Evolutionary conservation across 2,113 vertebrate species (phyloP).

Genomic region (Apodemus sylvaticus): DNA sequence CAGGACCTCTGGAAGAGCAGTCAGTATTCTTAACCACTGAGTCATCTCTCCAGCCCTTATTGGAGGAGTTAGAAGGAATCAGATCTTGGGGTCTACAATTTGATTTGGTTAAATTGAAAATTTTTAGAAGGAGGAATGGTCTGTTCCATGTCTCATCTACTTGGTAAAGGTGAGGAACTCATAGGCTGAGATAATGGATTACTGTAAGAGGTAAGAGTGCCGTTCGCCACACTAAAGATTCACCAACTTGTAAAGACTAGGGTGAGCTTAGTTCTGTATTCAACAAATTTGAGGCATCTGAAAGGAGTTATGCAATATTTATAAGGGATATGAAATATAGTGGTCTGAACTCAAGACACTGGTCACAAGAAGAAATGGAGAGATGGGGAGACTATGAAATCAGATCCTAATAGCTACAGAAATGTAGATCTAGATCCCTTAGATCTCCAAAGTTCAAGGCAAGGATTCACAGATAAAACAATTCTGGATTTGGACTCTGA

Average conservation of each 20-base stretch:
- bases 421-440: neutral
- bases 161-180: neutral
- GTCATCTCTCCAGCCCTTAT: no score
- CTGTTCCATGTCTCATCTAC: neutral
- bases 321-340: neutral
- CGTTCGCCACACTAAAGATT: neutral
- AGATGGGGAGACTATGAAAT: neutral
- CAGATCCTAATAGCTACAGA: neutral
- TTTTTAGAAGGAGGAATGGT: neutral
- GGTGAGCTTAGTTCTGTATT: neutral
- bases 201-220: neutral
- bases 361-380: neutral
- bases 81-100: neutral
- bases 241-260: neutral
- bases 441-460: rapidly evolving
- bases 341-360: neutral
- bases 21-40: no score
- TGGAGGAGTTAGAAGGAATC: no score
- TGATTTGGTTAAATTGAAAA: neutral
- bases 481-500: neutral
- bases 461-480: neutral
- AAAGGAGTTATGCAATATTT: neutral
- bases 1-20: no score
- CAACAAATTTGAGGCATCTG: neutral
- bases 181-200: neutral